Base-by-base conservation (phyloP, 1,140 invertebrate genomes). In the Metaphire vulgaris region DNA sequence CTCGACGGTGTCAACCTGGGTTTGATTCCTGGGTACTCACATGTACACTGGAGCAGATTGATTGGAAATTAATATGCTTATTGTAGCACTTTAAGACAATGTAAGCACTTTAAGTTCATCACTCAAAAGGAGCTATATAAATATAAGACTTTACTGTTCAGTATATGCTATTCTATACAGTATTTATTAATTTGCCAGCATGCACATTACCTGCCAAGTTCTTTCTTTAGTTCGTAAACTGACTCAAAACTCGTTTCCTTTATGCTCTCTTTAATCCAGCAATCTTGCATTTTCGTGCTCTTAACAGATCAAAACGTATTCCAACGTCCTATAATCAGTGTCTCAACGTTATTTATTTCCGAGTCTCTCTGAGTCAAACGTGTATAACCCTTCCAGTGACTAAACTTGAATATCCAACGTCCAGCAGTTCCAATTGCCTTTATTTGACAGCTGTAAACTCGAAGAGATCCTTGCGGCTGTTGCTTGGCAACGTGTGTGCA, bases 241-340 rank as follows among this genome's bases (percentile, higher is more conserved):
- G 33, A 32, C 28, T 31, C 33, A 73, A 73, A 73, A 16, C 28
- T 33, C 28, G 2, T n/a, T 14, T 73, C 21, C 56, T 73, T 73
- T 32, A 73, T 73, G n/a, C 72, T 73, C 41, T 73, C 72, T 41
- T 73, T 73, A 31, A 73, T 2, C 72, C 72, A 73, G 33, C 28
- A 73, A 34, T 73, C 67, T 56, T 56, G 41, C 41, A 56, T 56
- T 56, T 21, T 56, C 41, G 41, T 21, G 41, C 41, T 56, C 21
- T 21, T 56, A 56, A 21, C 41, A 21, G 6, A 21, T 21, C 6
- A 56, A 56, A 12, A 12, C 41, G 41, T n/a, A n/a, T n/a, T n/a
- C 41, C 21, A 21, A 56, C 6, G 21, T 56, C 6, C 21, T 56
- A 21, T 21, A 21, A 56, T 56, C 41, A 56, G 21, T 56, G 41